Percentiles rank a stretch among this genome's conserved stretches.
phyloP scores from a whole-genome alignment of 2,797 vertebrate genomes.

The Helarctos malayanus region DNA sequence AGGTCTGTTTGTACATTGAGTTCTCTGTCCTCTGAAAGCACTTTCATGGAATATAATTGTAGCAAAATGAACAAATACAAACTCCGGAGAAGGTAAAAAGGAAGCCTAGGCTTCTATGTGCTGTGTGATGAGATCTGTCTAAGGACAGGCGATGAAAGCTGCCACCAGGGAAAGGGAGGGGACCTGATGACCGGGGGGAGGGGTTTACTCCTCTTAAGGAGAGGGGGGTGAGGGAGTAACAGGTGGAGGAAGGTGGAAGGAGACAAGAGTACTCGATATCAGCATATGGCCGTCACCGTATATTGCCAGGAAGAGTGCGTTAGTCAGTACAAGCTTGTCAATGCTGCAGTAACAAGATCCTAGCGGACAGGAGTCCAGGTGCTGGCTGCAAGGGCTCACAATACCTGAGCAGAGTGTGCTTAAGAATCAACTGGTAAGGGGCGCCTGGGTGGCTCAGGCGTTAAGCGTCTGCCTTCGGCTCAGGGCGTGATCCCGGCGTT shows the following conservation, averaged over 20 bases:
- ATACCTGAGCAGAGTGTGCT: not conserved
- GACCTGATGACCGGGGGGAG: not conserved
- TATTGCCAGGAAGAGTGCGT: not conserved
- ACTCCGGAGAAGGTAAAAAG: not conserved
- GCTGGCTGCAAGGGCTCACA: not conserved
- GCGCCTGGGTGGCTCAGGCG: too few species aligned
- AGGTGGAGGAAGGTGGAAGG: not conserved
- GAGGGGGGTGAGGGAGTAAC: not conserved
- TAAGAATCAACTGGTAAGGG: not conserved
- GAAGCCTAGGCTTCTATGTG: not conserved
- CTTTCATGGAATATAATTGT: not conserved
- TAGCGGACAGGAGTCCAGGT: not conserved
- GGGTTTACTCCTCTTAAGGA: not conserved
- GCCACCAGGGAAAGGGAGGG: not conserved
- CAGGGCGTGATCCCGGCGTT: too few species aligned
- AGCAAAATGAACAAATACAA: slow-evolving; percentile 2
- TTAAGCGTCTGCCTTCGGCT: too few species aligned
- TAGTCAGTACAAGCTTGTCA: not conserved
- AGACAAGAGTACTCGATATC: fast-evolving
- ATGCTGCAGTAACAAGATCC: not conserved
- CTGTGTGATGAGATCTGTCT: not conserved
- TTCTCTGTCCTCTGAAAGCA: not conserved
- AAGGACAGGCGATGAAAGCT: not conserved
- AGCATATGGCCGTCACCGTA: fast-evolving
- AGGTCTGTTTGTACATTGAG: not conserved